Evolutionary conservation across 2,888 invertebrate species (phyloP).

Genomic region (Hypomecis punctinalis): DNA sequence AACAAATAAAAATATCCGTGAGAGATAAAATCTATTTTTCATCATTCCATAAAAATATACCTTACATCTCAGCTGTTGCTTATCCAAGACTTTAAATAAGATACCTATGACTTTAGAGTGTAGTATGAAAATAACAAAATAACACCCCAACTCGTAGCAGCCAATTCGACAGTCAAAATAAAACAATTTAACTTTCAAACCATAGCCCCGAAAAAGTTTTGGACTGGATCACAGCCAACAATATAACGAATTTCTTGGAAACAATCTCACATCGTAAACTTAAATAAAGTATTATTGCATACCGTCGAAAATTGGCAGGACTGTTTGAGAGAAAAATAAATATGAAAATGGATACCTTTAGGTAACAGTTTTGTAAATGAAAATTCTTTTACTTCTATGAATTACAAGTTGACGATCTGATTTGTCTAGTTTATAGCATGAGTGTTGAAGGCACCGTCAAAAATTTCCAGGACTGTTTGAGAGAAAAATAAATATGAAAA

Average conservation of each 20-base stretch:
- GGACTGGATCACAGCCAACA: constrained; percentile 26
- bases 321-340: constrained; percentile 12
- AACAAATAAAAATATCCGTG: too few relatives aligned
- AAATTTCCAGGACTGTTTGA: too few relatives aligned
- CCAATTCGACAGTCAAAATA: constrained; percentile 11
- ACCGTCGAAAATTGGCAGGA: constrained; percentile 33
- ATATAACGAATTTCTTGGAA: constrained; percentile 30
- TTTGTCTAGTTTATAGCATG: too few relatives aligned
- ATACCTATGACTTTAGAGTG: not conserved
- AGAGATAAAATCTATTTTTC: too few relatives aligned
- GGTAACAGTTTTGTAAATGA: not conserved
- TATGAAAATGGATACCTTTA: not conserved
- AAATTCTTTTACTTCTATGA: not conserved
- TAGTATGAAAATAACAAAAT: not conserved
- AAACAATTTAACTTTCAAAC: constrained; percentile 25
- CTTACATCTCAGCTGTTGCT: too few relatives aligned
- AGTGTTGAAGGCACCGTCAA: too few relatives aligned
- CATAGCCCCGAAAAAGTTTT: constrained; percentile 13
- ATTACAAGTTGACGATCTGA: too few relatives aligned
- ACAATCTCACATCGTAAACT: constrained; percentile 22
- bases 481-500: too few relatives aligned
- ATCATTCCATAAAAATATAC: too few relatives aligned
- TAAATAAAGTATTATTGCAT: constrained; percentile 36
- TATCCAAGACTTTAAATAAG: too few relatives aligned
- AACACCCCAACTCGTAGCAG: not conserved